These are phyloP conservation scores for Riptortus pedestris DNA, from an alignment of 1,140 invertebrate species.

Conservation along the genomic window DNA sequence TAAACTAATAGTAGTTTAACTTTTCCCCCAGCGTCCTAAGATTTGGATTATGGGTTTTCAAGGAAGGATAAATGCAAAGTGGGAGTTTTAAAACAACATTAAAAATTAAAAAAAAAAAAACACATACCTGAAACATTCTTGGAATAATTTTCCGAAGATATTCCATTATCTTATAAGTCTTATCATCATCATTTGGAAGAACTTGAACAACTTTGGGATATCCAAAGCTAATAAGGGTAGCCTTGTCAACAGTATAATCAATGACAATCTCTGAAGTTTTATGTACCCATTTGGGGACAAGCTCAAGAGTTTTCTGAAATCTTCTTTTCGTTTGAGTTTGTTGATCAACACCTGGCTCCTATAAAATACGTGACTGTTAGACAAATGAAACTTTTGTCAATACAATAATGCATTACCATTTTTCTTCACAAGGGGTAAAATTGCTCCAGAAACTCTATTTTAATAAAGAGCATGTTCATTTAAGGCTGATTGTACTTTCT, in stretches of 20 bases:
- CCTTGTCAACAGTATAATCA: constrained; percentile 71
- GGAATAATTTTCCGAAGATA: constrained; percentile 74
- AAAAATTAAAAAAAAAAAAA: constrained; percentile 35
- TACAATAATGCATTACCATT: too few species aligned
- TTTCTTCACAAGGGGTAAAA: too few species aligned
- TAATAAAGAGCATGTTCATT: too few species aligned
- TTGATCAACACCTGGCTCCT: neutral
- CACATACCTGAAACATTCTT: constrained; percentile 58
- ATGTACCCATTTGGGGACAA: constrained; percentile 63
- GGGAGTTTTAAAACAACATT: too few species aligned
- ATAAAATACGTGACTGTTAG: too few species aligned
- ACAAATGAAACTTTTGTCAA: too few species aligned
- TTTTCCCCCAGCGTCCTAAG: too few species aligned
- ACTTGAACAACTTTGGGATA: constrained; percentile 62
- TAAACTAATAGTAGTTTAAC: too few species aligned
- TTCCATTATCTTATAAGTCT: constrained; percentile 73
- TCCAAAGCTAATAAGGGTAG: constrained; percentile 60
- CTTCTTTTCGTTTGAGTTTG: constrained; percentile 62
- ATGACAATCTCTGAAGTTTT: constrained; percentile 65
- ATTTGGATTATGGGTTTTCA: too few species aligned
- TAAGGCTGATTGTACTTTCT: too few species aligned
- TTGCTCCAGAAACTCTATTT: too few species aligned
- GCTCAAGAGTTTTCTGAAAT: constrained; percentile 67
- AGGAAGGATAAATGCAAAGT: too few species aligned
- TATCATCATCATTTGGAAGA: constrained; percentile 34